Evolutionary conservation across 1,140 invertebrate species (phyloP), one percentile per base, ranked within the genome.

Genomic region (Drosophila lini): DNA sequence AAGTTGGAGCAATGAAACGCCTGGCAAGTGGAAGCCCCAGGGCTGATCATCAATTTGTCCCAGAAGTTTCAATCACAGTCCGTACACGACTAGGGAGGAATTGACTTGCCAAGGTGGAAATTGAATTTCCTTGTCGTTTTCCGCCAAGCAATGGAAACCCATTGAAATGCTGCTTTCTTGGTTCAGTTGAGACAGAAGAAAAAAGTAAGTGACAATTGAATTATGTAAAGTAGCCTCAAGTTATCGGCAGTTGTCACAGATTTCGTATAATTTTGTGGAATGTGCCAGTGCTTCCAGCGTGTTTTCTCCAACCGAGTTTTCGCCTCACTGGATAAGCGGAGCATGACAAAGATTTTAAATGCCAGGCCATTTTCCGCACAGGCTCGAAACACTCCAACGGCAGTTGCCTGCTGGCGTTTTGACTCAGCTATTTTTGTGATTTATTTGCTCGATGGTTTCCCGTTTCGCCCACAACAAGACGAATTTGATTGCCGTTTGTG

Each of bases 221-320:
- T 89, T 83, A 88, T 88, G 83, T 73, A 80, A 88, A 88, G 77
- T 31, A 83, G 77, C 73, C 68, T 77, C 76, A 86, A 88, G 64
- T 74, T 63, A 67, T 57, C 68, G 50, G 25, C 78, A 83, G 67
- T 86, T 86, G 76, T 80, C 83, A 88, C 63, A 81, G 79, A 80
- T 70, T 48, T 82, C 63, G 83, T 77, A 74, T 80, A 86, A 88
- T 89, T 74, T 74, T 76, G n/a, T 41, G 55, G 69, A 59, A 44
- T 85, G 53, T 50, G 62, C 28, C n/a, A 75, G 36, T 41, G 53
- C 53, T 58, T 45, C 5, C 25, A 11, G 48, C 25, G 13, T n/a
- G 48, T 36, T 71, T 58, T 47, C 41, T 16, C 25, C n/a, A 11
- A 10, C 15, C 31, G 32, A 63, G 25, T 55, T 75, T 52, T 52